Base-by-base conservation (phyloP, 2,888 invertebrate species). In the Trilocha varians region DNA sequence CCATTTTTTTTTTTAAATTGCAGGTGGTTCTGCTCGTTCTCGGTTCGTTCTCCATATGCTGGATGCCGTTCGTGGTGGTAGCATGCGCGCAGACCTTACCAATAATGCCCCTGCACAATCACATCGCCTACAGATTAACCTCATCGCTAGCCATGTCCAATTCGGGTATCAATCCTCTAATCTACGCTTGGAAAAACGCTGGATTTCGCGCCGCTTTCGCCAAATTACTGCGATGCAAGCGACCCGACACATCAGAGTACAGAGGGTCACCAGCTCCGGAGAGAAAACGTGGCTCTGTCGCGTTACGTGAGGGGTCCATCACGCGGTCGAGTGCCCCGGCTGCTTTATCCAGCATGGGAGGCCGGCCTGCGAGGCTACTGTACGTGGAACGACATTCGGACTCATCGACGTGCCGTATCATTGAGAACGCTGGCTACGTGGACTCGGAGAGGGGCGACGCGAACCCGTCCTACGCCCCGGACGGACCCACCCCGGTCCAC, bases 121-220 rank as follows among this genome's bases (percentile, higher is more conserved):
- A 88, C 49, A 75, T 87, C 44, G 73, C 89, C 34, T 92, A 92
- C 72, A 89, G 90, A 53, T 80, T 87, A 13, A 88, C 90, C 39
- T 91, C 91, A 46, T 89, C 91, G 2, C 79, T 94, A 49, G 94
- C 93, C 16, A 91, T 94, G 85, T 88, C 91, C 40, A 94, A 94
- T 71, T 94, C 93, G 6, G 92, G 92, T 17, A 88, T 93, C 62
- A 94, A 94, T 75, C 94, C 94, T 0, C 78, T 94, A 36, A 93
- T 94, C 57, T 94, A 94, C 78, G 93, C 93, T 18, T 94, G 94
- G 94, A 94, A 94, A 70, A 94, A 93, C 68, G 87, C 89, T 5
- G 92, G 91, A 48, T 94, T 93, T 66, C 88, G 93, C 3, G 88
- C 88, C 39, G 91, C 93, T 1, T 93, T 94, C 63, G 85, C 87